Evolutionary conservation across 2,888 invertebrate species (phyloP), one percentile per base, ranked within the genome.

Genomic region (Cepaea hortensis): DNA sequence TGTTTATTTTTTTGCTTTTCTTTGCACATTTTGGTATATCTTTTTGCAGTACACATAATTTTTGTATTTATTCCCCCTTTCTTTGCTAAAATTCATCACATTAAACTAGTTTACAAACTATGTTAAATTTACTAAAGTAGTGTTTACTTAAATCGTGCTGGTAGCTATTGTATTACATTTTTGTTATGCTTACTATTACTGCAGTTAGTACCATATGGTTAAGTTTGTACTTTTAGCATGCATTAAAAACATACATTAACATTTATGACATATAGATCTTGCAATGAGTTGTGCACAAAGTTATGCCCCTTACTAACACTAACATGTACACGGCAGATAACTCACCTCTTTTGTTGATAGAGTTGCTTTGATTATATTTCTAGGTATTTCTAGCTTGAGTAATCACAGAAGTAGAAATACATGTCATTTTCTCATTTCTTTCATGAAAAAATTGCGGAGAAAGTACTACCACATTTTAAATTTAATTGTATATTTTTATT

Each of bases 261-360:
- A 50, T 55, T 23, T 18, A 13, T 6, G 1, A 65, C 15, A 6
- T 11, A 65, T 61, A 50, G 46, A n/a, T 3, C 48, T 77, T 65
- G 62, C 62, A 68, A 18, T 84, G 68, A 84, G 48, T 84, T 68
- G 65, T 84, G 84, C 84, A 84, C 77, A 15, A 68, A 4, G 23
- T 79, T 84, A 55, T 50, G 6, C 65, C 68, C 23, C 35, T 73
- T 84, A 84, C 84, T 84, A 84, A 84, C 77, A 84, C 70, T 84
- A 84, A 84, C 84, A 84, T 18, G 65, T 11, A 55, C 55, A 55
- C 0, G 55, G 55, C 55, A 55, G 55, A 55, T 55, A 55, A 55
- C 55, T 55, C 55, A 9, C 55, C 6, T 55, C 55, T 55, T 55
- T 55, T 55, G 55, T 6, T 55, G 11, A 55, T 48, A 75, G 72